phyloP scores from a whole-genome alignment of 2,797 vertebrate species.

The Euphonia xanthogaster region DNA sequence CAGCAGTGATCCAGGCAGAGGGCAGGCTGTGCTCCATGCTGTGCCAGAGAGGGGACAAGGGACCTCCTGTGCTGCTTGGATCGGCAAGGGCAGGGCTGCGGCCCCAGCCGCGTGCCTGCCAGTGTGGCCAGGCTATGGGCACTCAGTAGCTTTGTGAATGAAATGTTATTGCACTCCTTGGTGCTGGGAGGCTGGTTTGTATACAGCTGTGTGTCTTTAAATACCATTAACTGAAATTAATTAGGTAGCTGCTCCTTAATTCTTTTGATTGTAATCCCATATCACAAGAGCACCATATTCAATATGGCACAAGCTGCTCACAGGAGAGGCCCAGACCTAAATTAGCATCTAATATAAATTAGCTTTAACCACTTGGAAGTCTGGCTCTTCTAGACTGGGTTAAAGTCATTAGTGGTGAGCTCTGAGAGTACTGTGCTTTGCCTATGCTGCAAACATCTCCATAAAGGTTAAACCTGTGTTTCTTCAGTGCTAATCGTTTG shows the following conservation, averaged over 20 bases:
- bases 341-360: slow-evolving; percentile 27
- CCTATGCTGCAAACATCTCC: background rate
- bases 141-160: background rate
- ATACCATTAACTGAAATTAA: slow-evolving; percentile 45
- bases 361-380: background rate
- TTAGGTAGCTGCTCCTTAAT: slow-evolving; percentile 15
- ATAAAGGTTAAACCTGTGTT: background rate
- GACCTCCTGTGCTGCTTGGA: background rate
- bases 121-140: accelerated
- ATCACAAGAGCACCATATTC: slow-evolving; percentile 18
- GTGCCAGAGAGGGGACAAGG: background rate
- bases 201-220: background rate
- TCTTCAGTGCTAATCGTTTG: background rate
- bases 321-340: background rate
- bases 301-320: slow-evolving; percentile 7
- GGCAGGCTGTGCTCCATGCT: accelerated
- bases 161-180: background rate
- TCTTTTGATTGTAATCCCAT: slow-evolving; percentile 39
- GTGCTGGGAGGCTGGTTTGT: background rate
- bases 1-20: background rate
- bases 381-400: background rate
- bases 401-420: background rate
- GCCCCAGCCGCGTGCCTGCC: accelerated
- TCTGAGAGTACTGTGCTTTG: background rate
- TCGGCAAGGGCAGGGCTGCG: background rate